These are phyloP conservation scores for Eolophus roseicapilla DNA, from an alignment of 2,113 vertebrate species.

Conservation along the genomic window DNA sequence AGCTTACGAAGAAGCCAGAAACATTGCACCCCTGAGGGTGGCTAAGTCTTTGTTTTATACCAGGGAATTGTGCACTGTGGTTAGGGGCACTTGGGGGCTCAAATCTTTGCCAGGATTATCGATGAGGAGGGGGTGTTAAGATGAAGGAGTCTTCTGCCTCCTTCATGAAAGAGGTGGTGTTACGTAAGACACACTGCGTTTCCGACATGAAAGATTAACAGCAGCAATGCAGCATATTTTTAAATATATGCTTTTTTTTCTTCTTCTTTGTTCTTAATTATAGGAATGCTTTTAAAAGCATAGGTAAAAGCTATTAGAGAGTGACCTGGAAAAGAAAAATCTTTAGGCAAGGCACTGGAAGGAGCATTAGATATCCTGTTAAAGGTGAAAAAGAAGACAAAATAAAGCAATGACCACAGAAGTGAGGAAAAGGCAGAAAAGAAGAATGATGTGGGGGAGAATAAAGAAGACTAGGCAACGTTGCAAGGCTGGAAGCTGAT, in stretches of 20 bases:
- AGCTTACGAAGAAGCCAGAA: not conserved
- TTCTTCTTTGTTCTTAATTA: not conserved
- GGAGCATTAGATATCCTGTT: not conserved
- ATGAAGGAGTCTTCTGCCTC: not conserved
- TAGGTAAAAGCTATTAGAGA: not conserved
- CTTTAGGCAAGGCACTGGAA: not conserved
- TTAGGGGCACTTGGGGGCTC: not conserved
- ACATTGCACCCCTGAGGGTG: not conserved
- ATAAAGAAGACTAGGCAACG: not conserved
- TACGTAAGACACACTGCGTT: not conserved
- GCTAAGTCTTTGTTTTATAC: not conserved
- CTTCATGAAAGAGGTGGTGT: not conserved
- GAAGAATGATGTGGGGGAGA: accelerated
- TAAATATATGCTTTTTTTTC: not conserved
- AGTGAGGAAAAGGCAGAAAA: not conserved
- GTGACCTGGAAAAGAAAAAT: not conserved
- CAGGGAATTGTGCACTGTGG: not conserved
- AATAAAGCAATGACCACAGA: not conserved
- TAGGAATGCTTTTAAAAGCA: not conserved
- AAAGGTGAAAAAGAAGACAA: not conserved
- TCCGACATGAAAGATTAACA: not conserved
- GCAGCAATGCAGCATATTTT: not conserved
- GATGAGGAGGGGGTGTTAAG: accelerated
- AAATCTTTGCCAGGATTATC: not conserved
- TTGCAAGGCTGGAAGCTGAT: not conserved